Conservation (phyloP, 1,140 invertebrate species). For the Polypedilum vanderplanki region DNA sequence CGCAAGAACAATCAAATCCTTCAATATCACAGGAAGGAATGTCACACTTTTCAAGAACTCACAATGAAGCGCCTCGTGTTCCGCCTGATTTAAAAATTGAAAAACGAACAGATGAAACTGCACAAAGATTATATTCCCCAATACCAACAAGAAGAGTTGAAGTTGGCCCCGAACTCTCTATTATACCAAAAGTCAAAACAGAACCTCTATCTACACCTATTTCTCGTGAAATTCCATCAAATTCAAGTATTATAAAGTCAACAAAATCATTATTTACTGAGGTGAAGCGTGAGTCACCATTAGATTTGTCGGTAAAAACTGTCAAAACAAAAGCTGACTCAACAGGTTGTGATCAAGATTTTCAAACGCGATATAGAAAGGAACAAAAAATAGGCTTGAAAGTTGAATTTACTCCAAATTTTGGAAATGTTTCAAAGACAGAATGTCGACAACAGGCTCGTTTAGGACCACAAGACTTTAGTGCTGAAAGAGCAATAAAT, state of each 20-base stretch:
- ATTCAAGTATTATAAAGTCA: neutral
- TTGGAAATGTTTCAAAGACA: conserved; percentile 38
- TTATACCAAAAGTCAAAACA: conserved; percentile 1
- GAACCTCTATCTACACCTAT: neutral
- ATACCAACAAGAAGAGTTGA: neutral
- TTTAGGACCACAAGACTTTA: neutral
- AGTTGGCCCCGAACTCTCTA: neutral
- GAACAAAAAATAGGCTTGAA: conserved; percentile 43
- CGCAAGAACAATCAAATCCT: neutral
- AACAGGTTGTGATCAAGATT: conserved; percentile 61
- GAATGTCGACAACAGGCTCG: conserved; percentile 12
- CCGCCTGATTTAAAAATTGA: neutral
- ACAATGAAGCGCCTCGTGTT: neutral
- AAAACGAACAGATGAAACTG: neutral
- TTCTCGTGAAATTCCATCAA: neutral
- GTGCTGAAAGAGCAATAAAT: neutral
- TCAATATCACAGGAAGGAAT: neutral
- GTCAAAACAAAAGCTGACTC: conserved; percentile 78
- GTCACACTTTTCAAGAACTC: neutral
- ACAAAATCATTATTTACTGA: neutral
- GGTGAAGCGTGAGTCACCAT: conserved; percentile 61
- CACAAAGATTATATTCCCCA: neutral
- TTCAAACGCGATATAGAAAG: conserved; percentile 39
- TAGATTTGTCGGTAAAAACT: conserved; percentile 79
- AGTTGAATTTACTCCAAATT: conserved; percentile 57